Evolutionary conservation across 1,140 invertebrate genomes (phyloP).

Genomic region (Papilio xuthus): DNA sequence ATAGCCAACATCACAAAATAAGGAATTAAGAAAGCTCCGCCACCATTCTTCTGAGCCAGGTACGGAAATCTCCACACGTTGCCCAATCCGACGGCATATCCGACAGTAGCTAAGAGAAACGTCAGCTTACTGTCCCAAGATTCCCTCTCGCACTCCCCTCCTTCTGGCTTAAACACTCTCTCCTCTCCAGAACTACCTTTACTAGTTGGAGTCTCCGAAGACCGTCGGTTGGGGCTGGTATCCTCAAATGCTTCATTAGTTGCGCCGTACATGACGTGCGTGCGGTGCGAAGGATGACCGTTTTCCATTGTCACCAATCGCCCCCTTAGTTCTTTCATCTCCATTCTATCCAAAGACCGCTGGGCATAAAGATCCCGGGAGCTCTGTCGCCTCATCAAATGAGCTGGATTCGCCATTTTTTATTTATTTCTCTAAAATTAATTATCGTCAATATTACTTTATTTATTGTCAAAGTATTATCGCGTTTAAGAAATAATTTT

Average conservation of each 20-base stretch:
- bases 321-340: constrained; percentile 92
- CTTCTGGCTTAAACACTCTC: constrained; percentile 87
- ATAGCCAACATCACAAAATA: constrained; percentile 96
- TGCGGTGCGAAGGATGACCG: constrained; percentile 80
- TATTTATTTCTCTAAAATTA: constrained; percentile 44
- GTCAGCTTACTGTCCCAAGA: constrained; percentile 97
- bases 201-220: constrained; percentile 78
- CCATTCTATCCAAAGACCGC: constrained; percentile 90
- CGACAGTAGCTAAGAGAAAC: constrained; percentile 94
- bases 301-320: constrained; percentile 90
- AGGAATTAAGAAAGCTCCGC: constrained; percentile 96
- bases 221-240: constrained; percentile 85
- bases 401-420: constrained; percentile 94
- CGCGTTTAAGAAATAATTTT: constrained; percentile 49
- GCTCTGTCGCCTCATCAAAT: constrained; percentile 92
- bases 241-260: constrained; percentile 94
- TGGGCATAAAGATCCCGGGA: constrained; percentile 91
- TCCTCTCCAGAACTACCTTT: constrained; percentile 83
- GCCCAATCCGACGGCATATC: constrained; percentile 96
- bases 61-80: constrained; percentile 97
- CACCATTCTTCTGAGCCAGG: constrained; percentile 95
- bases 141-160: constrained; percentile 91
- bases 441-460: constrained; percentile 45
- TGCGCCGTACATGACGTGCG: constrained; percentile 88
- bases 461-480: constrained; percentile 56